Percentiles rank a stretch among this genome's conserved stretches.
Conservation (phyloP, 2,797 vertebrate genomes). For the Meriones psammophilus region DNA sequence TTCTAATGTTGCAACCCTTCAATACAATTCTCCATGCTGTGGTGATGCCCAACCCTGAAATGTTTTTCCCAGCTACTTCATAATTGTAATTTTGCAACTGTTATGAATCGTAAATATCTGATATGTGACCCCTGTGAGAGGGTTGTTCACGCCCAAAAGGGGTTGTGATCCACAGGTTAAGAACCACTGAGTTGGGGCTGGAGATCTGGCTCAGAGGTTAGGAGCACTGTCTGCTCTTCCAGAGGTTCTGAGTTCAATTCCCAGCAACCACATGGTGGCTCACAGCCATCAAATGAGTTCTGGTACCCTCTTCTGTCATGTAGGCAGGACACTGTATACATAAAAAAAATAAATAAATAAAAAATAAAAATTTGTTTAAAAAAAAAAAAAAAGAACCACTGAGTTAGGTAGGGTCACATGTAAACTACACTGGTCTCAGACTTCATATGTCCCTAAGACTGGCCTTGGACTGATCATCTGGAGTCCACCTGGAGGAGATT, state of each 20-base stretch:
- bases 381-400: not conserved
- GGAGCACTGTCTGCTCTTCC: too few relatives aligned
- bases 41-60: not conserved
- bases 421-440: not conserved
- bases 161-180: not conserved
- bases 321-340: too few relatives aligned
- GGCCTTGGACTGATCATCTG: not conserved
- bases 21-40: not conserved
- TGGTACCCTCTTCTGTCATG: too few relatives aligned
- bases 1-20: not conserved
- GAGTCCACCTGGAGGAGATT: not conserved
- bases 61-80: not conserved
- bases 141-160: not conserved
- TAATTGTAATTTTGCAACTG: not conserved
- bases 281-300: too few relatives aligned
- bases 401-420: not conserved
- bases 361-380: too few relatives aligned
- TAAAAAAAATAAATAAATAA: too few relatives aligned
- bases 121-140: not conserved
- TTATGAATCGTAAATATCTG: not conserved
- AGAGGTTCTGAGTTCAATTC: too few relatives aligned
- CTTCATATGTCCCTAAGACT: not conserved
- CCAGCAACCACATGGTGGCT: too few relatives aligned
- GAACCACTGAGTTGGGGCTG: not conserved
- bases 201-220: too few relatives aligned